phyloP scores from a whole-genome alignment of 2,113 vertebrate species.

The Rhegmatorhina hoffmannsi region DNA sequence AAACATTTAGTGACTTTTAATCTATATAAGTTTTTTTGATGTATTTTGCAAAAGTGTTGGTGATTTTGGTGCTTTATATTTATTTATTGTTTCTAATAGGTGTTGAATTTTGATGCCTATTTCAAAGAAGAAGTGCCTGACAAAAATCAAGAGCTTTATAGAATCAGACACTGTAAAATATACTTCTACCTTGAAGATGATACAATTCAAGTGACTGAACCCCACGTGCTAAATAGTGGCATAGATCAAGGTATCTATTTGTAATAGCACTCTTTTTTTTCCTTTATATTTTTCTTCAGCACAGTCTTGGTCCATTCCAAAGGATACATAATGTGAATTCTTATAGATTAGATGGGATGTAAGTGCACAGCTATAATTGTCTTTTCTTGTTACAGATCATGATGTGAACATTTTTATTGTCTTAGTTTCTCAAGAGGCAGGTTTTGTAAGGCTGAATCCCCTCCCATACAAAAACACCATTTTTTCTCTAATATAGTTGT shows the following conservation, averaged over 20 bases:
- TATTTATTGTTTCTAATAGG: conserved; percentile 76
- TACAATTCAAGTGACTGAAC: conserved; percentile 91
- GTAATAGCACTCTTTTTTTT: neutral
- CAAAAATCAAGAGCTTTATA: conserved; percentile 77
- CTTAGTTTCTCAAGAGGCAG: neutral
- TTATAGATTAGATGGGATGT: neutral
- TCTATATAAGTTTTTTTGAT: conserved; percentile 29
- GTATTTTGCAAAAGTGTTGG: neutral
- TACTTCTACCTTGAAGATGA: conserved; percentile 92
- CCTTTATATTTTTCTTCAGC: neutral
- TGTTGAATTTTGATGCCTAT: conserved; percentile 88
- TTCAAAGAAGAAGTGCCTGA: conserved; percentile 82
- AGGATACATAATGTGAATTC: neutral
- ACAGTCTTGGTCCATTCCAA: neutral
- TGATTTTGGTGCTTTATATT: conserved; percentile 45
- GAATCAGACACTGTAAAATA: conserved; percentile 89
- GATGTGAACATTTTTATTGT: neutral
- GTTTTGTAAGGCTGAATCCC: neutral
- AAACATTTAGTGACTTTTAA: neutral
- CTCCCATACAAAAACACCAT: fast-evolving
- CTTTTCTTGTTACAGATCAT: neutral
- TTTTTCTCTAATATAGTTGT: neutral
- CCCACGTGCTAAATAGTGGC: conserved; percentile 84
- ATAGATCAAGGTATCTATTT: conserved; percentile 86
- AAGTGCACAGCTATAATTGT: neutral